Evolutionary conservation across 64 coral and sea anemone genomes (phyloP).

Genomic region (Porites australiensis): DNA sequence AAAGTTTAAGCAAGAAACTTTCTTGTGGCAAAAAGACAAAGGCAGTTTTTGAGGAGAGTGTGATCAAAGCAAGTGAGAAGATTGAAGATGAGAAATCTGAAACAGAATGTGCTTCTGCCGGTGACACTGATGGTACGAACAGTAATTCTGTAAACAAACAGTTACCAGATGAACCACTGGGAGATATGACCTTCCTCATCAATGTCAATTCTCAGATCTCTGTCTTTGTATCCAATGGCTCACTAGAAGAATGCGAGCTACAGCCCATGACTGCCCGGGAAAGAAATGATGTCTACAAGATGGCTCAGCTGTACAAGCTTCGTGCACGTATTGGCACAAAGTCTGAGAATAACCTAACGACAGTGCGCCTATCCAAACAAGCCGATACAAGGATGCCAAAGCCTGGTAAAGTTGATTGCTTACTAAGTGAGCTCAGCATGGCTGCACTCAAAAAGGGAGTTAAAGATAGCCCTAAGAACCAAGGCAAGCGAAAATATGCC

Average conservation of each 20-base stretch:
- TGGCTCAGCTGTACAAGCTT: slow-evolving; percentile 78
- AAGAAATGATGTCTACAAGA: slow-evolving; percentile 84
- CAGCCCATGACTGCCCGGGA: slow-evolving; percentile 87
- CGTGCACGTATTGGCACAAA: slow-evolving; percentile 81
- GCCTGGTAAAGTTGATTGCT: slow-evolving; percentile 70
- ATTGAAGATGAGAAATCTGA: background rate
- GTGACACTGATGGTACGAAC: background rate
- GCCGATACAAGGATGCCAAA: slow-evolving; percentile 64
- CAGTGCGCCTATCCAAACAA: slow-evolving; percentile 67
- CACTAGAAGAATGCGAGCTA: slow-evolving; percentile 53
- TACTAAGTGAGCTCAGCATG: slow-evolving; percentile 84
- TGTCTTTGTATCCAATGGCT: slow-evolving; percentile 52
- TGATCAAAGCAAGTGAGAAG: background rate
- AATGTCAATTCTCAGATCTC: slow-evolving; percentile 85
- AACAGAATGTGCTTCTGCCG: background rate
- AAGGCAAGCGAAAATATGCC: slow-evolving; percentile 55
- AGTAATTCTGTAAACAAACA: background rate
- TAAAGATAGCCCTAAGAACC: slow-evolving; percentile 42
- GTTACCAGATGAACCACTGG: slow-evolving; percentile 64
- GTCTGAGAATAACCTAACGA: slow-evolving; percentile 62
- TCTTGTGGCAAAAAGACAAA: slow-evolving; percentile 19
- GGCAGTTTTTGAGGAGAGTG: background rate
- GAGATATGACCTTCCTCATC: slow-evolving; percentile 85
- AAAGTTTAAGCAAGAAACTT: slow-evolving; percentile 19
- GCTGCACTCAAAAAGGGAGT: slow-evolving; percentile 69